Base-by-base conservation (phyloP, 2,888 invertebrate species). In the Limenitis camilla region DNA sequence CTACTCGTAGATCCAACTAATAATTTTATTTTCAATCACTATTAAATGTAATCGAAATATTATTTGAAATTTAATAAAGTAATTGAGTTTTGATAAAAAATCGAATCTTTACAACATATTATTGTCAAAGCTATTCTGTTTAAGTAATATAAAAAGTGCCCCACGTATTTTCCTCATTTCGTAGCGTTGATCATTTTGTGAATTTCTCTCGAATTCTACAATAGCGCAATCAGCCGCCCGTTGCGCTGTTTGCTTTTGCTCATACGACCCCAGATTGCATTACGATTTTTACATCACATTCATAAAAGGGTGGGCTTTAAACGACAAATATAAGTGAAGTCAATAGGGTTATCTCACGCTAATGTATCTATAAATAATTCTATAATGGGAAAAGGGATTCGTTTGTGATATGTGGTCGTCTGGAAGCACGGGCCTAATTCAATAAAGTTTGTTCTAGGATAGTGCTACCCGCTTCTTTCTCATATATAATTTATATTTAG, bases 151-250 rank as follows among this genome's bases (percentile, higher is more conserved):
- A 36, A 36, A 49, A 38, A 33, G 38, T 39, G 41, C 38, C 39
- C 45, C 53, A 32, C 43, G 29, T 44, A 42, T 41, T 54, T 49
- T 41, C 36, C 50, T 44, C 44, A 40, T 42, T 52, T 40, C 10
- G 35, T 49, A 50, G 39, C 40, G 50, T 55, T 51, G 53, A 48
- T 55, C 55, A 57, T 59, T 60, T 62, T 45, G 52, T 57, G 39
- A 41, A 46, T 66, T 64, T 64, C 64, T 58, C 61, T 62, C 61
- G 63, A 55, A 56, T 53, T 56, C 48, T 52, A 85, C 84, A 85
- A 85, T 79, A 64, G 72, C 40, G 61, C 68, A 78, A 85, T 85
- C 86, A 81, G 65, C 81, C 78, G 72, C 85, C 84, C 81, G 78
- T 61, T 11, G 77, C 52, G 63, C 53, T 74, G 73, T 79, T 78